Evolutionary conservation across 2,888 invertebrate genomes (phyloP).

Genomic region (Dorcus hopei): DNA sequence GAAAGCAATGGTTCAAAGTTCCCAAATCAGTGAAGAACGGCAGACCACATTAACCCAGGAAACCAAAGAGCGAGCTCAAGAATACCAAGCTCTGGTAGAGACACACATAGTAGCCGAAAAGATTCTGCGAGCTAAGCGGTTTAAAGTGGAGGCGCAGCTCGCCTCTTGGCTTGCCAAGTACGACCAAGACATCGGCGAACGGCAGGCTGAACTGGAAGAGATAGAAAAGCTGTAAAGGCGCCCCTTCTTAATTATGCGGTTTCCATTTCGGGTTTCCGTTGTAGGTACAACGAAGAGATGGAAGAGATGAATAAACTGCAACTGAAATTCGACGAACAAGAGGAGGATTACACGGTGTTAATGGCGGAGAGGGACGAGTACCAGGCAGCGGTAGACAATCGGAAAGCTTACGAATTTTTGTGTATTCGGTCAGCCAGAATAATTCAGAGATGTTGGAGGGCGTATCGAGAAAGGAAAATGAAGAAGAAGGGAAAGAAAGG

Average conservation of each 20-base stretch:
- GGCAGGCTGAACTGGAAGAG: conserved; percentile 56
- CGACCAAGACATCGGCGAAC: conserved; percentile 58
- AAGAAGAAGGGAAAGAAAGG: conserved; percentile 29
- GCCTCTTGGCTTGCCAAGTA: conserved; percentile 59
- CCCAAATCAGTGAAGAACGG: conserved; percentile 50
- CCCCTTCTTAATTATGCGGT: background rate
- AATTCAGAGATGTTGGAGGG: conserved; percentile 45
- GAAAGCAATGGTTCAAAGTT: conserved; percentile 53
- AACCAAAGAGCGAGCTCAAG: conserved; percentile 47
- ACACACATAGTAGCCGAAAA: conserved; percentile 55
- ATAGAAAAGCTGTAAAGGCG: conserved; percentile 15
- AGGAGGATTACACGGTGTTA: conserved; percentile 53
- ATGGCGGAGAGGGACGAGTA: conserved; percentile 59
- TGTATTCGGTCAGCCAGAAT: conserved; percentile 38
- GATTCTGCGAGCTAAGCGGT: conserved; percentile 53
- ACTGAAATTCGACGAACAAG: conserved; percentile 54
- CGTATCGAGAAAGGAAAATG: conserved; percentile 24
- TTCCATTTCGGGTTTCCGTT: background rate
- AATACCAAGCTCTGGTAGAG: conserved; percentile 50
- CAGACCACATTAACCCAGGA: conserved; percentile 54
- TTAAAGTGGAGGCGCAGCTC: conserved; percentile 58
- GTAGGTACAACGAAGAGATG: conserved; percentile 53
- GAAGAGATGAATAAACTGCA: conserved; percentile 50
- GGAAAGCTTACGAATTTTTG: conserved; percentile 45
- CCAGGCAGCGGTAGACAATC: conserved; percentile 54